These are phyloP conservation scores for Heptranchias perlo DNA, from an alignment of 2,113 vertebrate species.

Conservation along the genomic window DNA sequence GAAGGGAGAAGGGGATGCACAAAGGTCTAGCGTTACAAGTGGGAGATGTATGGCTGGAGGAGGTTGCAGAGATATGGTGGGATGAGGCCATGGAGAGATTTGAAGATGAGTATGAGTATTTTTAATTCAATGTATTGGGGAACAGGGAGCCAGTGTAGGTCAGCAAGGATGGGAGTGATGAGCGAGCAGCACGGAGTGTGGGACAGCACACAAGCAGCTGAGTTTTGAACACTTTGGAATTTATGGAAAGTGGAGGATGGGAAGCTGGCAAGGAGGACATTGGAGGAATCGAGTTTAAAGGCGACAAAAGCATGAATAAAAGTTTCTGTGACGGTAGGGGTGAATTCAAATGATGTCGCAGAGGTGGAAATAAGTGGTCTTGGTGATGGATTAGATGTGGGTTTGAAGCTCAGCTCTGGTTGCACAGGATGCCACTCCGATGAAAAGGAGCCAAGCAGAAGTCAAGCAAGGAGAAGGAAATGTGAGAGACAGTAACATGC, in stretches of 20 bases:
- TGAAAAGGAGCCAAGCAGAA: neutral
- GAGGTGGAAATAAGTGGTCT: neutral
- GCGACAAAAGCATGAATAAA: neutral
- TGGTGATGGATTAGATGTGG: neutral
- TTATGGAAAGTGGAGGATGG: neutral
- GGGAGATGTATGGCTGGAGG: neutral
- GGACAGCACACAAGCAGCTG: neutral
- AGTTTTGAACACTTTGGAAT: neutral
- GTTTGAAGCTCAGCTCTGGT: neutral
- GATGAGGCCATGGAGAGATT: no score
- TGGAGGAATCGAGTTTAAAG: neutral
- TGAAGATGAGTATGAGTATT: no score
- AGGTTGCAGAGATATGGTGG: no score
- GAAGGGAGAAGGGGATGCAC: neutral
- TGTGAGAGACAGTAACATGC: neutral
- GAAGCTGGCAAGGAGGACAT: neutral
- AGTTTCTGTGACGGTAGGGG: neutral
- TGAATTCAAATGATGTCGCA: neutral
- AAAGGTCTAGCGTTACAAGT: no score
- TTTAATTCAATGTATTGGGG: no score
- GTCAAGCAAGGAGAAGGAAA: neutral
- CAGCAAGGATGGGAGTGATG: no score
- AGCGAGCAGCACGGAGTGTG: neutral
- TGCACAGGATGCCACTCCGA: neutral
- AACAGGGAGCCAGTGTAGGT: no score